phyloP scores from a whole-genome alignment of 37 sponge, comb jelly and placozoan species.

The Beroe ovata region DNA sequence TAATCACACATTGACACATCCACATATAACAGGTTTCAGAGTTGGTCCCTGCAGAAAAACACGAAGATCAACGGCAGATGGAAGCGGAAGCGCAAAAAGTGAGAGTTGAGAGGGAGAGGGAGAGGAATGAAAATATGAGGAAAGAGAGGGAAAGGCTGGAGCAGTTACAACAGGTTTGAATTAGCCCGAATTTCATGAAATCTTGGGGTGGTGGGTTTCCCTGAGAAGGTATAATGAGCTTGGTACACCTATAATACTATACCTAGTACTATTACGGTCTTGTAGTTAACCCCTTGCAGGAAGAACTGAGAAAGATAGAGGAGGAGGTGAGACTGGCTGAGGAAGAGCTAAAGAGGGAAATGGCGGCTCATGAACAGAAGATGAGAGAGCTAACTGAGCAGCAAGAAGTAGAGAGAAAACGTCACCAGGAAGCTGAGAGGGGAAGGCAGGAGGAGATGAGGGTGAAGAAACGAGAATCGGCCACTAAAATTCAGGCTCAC shows the following conservation, averaged over 20 bases:
- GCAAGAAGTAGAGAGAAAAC: neutral
- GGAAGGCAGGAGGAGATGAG: neutral
- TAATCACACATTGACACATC: neutral
- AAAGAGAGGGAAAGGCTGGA: neutral
- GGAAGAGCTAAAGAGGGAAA: slow-evolving; percentile 31
- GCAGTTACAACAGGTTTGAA: slow-evolving; percentile 2
- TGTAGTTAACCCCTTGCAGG: slow-evolving; percentile 14
- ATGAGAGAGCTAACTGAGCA: neutral
- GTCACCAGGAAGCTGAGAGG: neutral
- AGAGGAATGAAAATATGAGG: neutral
- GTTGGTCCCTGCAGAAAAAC: neutral
- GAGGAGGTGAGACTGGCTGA: slow-evolving; percentile 39
- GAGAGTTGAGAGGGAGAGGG: neutral
- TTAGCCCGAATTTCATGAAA: neutral
- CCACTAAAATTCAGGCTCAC: slow-evolving; percentile 10
- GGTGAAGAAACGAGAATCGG: neutral
- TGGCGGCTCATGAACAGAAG: slow-evolving; percentile 7
- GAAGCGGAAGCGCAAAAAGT: neutral
- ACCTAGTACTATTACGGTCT: too few relatives aligned
- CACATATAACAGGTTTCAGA: neutral
- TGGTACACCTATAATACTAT: too few relatives aligned
- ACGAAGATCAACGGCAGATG: neutral
- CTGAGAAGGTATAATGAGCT: too few relatives aligned
- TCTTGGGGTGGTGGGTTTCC: too few relatives aligned
- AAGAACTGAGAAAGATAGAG: slow-evolving; percentile 42